Base-by-base conservation (phyloP, 1,140 invertebrate species). In the Euura saliciscinereae region DNA sequence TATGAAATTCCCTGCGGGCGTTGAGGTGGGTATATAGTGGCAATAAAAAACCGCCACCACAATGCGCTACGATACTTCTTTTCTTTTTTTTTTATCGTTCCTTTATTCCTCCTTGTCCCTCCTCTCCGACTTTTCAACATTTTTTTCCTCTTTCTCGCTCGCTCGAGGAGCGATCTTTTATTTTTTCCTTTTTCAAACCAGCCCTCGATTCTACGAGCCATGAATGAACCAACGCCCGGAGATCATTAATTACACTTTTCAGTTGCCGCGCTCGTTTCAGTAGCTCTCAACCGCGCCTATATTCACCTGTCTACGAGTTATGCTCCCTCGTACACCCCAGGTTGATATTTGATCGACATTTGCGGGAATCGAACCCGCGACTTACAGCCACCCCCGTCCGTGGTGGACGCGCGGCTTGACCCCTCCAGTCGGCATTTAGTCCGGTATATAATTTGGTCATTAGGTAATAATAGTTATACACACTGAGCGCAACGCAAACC, bases 1-100 rank as follows among this genome's bases (percentile, higher is more conserved):
- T 71, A 76, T 74, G 76, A 82, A 79, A 78, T 78, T 77, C 76
- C 77, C 74, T 71, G 77, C 76, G 76, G 78, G 79, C 81, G 74
- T 72, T 28, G 13, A 10, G 28, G 8, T 13, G 59, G 8, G 8
- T 64, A 10, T 64, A 10, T 64, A 10, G 13, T 64, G 59, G 8
- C 8, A 10, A 64, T 13, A 64, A 13, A 64, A 13, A 13, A 64
- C 59, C 13, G 28, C 13, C 8, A 64, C 59, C 59, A 64, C 8
- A 13, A 13, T 64, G 8, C 59, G 8, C 13, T 13, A 13, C 59
- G 13, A 10, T 64, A 10, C 13, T 10, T 10, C 1, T 10, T 64
- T n/a, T n/a, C n/a, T n/a, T n/a, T 64, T 10, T 13, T 64, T 13
- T 13, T 10, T 2, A 10, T 64, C 59, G 8, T 64, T 64, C 59